Conservation (phyloP, 2,797 vertebrate genomes). For the Trematomus bernacchii region DNA sequence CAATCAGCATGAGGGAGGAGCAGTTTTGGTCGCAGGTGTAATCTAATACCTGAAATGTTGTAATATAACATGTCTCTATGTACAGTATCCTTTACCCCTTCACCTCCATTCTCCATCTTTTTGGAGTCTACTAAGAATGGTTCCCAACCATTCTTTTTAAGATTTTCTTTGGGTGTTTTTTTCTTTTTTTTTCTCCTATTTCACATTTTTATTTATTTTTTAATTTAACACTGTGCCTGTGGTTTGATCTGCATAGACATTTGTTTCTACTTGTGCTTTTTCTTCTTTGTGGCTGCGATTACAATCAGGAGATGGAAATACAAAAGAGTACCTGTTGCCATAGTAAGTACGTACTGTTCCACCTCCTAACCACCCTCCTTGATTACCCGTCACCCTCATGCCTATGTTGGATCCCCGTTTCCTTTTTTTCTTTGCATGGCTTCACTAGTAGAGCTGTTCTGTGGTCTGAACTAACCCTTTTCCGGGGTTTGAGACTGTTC, state of each 20-base stretch:
- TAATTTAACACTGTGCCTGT: slow-evolving; percentile 91
- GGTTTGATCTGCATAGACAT: slow-evolving; percentile 96
- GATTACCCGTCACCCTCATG: slow-evolving; percentile 64
- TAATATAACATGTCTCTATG: slow-evolving; percentile 80
- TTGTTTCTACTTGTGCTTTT: slow-evolving; percentile 99
- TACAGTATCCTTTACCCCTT: slow-evolving; percentile 83
- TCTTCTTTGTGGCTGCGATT: slow-evolving; percentile 97
- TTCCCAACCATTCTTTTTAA: slow-evolving; percentile 86
- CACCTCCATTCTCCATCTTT: slow-evolving; percentile 88
- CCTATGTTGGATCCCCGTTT: slow-evolving; percentile 67
- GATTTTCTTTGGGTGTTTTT: slow-evolving; percentile 56
- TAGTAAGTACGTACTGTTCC: slow-evolving; percentile 97
- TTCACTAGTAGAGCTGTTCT: slow-evolving; percentile 72
- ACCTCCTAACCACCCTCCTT: slow-evolving; percentile 66
- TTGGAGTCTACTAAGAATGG: slow-evolving; percentile 90
- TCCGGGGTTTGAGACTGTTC: slow-evolving; percentile 45
- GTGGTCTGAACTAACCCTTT: slow-evolving; percentile 70
- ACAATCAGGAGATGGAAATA: slow-evolving; percentile 98
- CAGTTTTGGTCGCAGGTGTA: slow-evolving; percentile 81
- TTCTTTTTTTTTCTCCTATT: slow-evolving; percentile 29
- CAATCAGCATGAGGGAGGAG: slow-evolving; percentile 10
- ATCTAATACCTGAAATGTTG: slow-evolving; percentile 84
- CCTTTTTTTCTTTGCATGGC: slow-evolving; percentile 84
- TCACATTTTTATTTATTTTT: slow-evolving; percentile 54
- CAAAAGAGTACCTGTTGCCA: slow-evolving; percentile 99